phyloP scores from a whole-genome alignment of 1,140 invertebrate species.

The Lordiphosa stackelbergi region DNA sequence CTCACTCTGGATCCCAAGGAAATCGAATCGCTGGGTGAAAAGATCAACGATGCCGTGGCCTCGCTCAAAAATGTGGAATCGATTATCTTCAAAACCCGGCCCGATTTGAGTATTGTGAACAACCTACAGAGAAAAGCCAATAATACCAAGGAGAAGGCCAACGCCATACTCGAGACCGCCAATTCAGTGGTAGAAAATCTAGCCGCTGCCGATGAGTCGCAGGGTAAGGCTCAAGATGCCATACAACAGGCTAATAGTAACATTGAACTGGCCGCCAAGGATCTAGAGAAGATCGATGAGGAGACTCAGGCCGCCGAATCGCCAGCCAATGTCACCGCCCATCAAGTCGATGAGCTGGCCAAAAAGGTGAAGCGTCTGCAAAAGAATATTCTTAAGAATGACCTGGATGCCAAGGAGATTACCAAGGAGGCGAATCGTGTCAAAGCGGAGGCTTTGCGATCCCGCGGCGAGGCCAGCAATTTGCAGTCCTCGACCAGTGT shows the following conservation, averaged over 20 bases:
- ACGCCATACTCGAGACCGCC: conserved; percentile 80
- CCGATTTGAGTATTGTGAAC: conserved; percentile 86
- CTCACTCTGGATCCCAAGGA: conserved; percentile 88
- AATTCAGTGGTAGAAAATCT: conserved; percentile 80
- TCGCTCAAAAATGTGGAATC: conserved; percentile 92
- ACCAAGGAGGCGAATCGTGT: conserved; percentile 79
- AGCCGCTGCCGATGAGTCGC: conserved; percentile 85
- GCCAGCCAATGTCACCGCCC: conserved; percentile 85
- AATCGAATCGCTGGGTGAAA: conserved; percentile 88
- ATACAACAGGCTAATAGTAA: conserved; percentile 89
- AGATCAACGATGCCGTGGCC: conserved; percentile 91
- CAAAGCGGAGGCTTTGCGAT: conserved; percentile 77
- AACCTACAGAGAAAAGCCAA: conserved; percentile 87
- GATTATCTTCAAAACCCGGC: conserved; percentile 90
- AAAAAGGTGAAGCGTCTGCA: conserved; percentile 84
- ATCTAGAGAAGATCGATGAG: conserved; percentile 82
- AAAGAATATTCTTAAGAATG: conserved; percentile 87
- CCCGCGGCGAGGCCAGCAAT: conserved; percentile 60
- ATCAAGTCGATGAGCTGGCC: conserved; percentile 83
- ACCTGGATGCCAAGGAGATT: conserved; percentile 80
- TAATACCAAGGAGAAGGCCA: conserved; percentile 82
- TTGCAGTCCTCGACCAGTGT: conserved; percentile 70
- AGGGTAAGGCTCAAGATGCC: conserved; percentile 86
- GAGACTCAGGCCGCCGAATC: conserved; percentile 86
- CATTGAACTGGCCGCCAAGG: conserved; percentile 85